Percentiles rank a stretch among this genome's conserved stretches.
These are phyloP conservation scores for Aporophyla lueneburgensis DNA, from an alignment of 2,888 invertebrate species.

Conservation along the genomic window DNA sequence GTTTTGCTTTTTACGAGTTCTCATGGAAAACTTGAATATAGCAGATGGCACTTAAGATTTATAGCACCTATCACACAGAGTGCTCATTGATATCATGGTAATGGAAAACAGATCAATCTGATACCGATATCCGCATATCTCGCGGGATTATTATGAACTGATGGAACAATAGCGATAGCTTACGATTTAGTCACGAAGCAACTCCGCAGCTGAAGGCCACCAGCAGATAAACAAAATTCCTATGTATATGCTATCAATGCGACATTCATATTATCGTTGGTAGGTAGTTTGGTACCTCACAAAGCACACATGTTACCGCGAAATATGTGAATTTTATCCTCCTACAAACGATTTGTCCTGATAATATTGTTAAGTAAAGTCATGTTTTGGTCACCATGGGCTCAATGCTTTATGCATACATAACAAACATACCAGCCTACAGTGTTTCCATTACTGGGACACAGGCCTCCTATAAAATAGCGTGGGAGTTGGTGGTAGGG, in stretches of 20 bases:
- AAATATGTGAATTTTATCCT: constrained; percentile 1
- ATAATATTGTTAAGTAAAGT: background rate
- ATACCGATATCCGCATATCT: constrained; percentile 70
- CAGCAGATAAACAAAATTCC: constrained; percentile 49
- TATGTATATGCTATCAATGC: constrained; percentile 30
- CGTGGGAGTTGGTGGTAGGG: no score
- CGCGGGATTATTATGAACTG: constrained; percentile 67
- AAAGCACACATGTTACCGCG: background rate
- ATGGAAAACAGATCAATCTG: constrained; percentile 52
- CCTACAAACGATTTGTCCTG: background rate
- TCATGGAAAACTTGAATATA: constrained; percentile 12
- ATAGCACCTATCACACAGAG: constrained; percentile 1
- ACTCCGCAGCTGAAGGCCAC: constrained; percentile 57
- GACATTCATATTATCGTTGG: constrained; percentile 13
- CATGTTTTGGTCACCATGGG: background rate
- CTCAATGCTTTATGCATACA: no score
- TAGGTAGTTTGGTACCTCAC: constrained; percentile 6
- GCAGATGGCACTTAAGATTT: constrained; percentile 10
- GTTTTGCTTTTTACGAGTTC: background rate
- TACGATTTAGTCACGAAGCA: constrained; percentile 74
- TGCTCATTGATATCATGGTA: constrained; percentile 19
- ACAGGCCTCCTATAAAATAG: no score
- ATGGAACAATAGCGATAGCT: constrained; percentile 66
- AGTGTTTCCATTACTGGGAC: no score
- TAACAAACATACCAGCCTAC: no score